These are phyloP conservation scores for Cryptotis parvus DNA, from an alignment of 2,113 vertebrate species.

Conservation along the genomic window DNA sequence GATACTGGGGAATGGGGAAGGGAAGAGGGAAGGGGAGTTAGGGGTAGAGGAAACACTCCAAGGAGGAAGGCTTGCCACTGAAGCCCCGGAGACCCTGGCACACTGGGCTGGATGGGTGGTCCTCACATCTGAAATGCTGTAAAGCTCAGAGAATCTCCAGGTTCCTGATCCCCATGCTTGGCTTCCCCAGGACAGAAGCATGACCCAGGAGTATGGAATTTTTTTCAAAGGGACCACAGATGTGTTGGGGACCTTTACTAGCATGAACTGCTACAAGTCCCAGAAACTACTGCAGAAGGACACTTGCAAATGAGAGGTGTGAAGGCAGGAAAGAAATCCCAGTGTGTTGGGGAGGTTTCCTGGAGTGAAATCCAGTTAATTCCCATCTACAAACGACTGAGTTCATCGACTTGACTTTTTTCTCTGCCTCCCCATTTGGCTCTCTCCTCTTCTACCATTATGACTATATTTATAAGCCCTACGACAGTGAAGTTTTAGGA, in stretches of 20 bases:
- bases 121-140: not conserved
- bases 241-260: no score
- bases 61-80: not conserved
- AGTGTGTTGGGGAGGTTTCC: not conserved
- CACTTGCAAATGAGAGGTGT: not conserved
- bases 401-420: slow-evolving; percentile 32
- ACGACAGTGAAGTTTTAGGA: not conserved
- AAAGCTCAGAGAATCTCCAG: slow-evolving; percentile 14
- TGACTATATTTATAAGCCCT: slow-evolving; percentile 28
- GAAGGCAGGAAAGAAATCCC: not conserved
- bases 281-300: no score
- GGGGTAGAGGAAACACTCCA: slow-evolving; percentile 21
- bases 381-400: not conserved
- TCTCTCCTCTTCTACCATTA: not conserved
- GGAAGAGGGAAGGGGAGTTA: not conserved
- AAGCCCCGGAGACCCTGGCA: not conserved
- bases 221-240: not conserved
- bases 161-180: not conserved
- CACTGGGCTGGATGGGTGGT: no score
- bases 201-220: slow-evolving; percentile 11
- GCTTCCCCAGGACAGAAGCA: not conserved
- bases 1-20: slow-evolving; percentile 3
- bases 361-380: not conserved
- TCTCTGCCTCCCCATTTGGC: not conserved
- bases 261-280: no score